Base-by-base conservation (phyloP, 2,113 vertebrate species). In the Crypturellus undulatus region DNA sequence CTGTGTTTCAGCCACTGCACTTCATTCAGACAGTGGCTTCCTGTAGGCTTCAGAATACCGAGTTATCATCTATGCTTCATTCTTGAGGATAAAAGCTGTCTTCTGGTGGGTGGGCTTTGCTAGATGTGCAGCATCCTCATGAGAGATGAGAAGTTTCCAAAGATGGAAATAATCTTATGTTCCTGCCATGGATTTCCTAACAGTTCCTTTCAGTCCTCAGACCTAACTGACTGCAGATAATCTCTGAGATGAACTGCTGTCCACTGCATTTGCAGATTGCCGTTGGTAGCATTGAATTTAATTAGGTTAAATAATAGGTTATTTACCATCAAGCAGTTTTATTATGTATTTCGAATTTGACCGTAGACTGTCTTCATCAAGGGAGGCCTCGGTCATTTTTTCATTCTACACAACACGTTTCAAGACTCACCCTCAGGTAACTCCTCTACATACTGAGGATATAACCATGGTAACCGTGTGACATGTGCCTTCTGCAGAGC, bases 321-420 rank as follows among this genome's bases (percentile, higher is more conserved):
- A 26, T 71, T 73, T 63, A 34, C 8, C 8, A 12, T 38, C 12
- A 92, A 70, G 17, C 26, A 54, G 2, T 51, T 36, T 77, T 62
- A 24, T 49, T 78, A 10, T 19, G 28, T 28, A 26, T 71, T 18
- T 84, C 19, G 45, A 49, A 21, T 32, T 52, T 68, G 12, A 3
- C 56, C 12, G 14, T 60, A n/a, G 21, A 17, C 1, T 40, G 1
- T 52, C 13, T 51, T 1, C 0, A 1, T 34, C 19, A 64, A 67
- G 63, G 32, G 8, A 60, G 3, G 5, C 19, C 58, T 78, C 70
- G 45, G 56, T 70, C 1, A 36, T 70, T 89, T 85, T 47, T 69
- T 24, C 58, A 32, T 38, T 38, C 42, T 7, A 3, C 42, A 16
- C 30, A 0, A 0, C 28, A 68, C 63, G 78, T 69, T 79, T 76